Conservation (phyloP, 2,113 vertebrate species). For the Mirounga angustirostris region DNA sequence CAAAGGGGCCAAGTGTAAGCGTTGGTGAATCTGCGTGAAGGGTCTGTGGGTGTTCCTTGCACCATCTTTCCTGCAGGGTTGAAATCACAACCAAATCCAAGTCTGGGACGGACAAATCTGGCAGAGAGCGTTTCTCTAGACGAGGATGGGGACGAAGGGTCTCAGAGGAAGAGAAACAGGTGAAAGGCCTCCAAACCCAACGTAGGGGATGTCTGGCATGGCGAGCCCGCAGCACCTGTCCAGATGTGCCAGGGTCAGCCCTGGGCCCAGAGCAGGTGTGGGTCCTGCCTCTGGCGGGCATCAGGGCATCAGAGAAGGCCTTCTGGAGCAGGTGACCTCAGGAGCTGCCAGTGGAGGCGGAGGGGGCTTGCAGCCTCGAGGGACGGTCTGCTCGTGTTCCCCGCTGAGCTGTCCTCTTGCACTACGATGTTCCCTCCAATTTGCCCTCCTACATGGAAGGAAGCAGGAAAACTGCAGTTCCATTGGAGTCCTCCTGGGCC, state of each 20-base stretch:
- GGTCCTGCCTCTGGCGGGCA: accelerated
- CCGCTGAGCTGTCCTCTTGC: neutral
- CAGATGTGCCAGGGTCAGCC: accelerated
- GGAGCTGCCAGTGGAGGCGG: neutral
- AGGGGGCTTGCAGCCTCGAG: neutral
- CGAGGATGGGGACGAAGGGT: accelerated
- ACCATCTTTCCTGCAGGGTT: neutral
- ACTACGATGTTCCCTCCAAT: neutral
- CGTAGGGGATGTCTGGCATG: accelerated
- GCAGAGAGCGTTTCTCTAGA: neutral
- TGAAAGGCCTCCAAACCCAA: accelerated
- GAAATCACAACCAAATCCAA: neutral
- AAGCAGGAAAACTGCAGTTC: neutral
- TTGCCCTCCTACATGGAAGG: neutral
- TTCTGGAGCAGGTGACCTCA: neutral
- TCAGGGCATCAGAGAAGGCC: neutral
- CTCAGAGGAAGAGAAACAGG: accelerated
- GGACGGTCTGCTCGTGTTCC: neutral
- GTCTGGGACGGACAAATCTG: neutral
- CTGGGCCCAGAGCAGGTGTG: accelerated
- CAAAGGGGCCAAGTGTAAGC: neutral
- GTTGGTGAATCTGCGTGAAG: neutral
- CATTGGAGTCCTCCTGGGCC: accelerated
- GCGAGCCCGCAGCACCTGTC: accelerated
- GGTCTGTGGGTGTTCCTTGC: neutral